These are phyloP conservation scores for Accipiter virgatus DNA, from an alignment of 2,113 vertebrate genomes.

Conservation along the genomic window DNA sequence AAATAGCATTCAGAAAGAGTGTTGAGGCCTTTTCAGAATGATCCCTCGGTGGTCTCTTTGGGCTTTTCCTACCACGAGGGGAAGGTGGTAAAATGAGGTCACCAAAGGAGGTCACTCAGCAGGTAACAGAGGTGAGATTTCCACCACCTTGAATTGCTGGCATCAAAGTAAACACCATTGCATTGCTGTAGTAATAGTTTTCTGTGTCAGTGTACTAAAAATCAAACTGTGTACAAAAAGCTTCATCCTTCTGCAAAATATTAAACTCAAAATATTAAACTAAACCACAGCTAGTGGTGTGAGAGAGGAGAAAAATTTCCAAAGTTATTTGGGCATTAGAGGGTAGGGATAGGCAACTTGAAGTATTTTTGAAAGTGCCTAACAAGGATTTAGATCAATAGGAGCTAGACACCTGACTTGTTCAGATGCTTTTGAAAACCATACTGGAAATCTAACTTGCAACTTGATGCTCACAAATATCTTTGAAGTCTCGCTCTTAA, in stretches of 20 bases:
- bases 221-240: not conserved
- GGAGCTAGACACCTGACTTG: not conserved
- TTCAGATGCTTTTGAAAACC: constrained; percentile 39
- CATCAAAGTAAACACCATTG: not conserved
- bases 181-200: not conserved
- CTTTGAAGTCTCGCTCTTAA: constrained; percentile 23
- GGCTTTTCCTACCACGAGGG: not conserved
- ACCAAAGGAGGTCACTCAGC: not conserved
- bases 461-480: constrained; percentile 33
- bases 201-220: not conserved
- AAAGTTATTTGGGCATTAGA: not conserved
- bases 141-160: not conserved
- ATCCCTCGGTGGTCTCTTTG: rapidly evolving
- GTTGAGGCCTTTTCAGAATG: not conserved
- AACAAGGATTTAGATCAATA: not conserved
- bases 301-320: not conserved
- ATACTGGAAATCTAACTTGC: constrained; percentile 21
- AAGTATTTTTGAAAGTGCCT: not conserved
- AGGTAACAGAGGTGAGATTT: not conserved
- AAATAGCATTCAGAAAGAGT: not conserved
- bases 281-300: not conserved
- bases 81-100: not conserved
- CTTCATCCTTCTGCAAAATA: not conserved
- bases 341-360: not conserved
- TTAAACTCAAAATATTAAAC: not conserved